These are phyloP conservation scores for Cosmopolites sordidus DNA, from an alignment of 2,888 invertebrate genomes.

Conservation along the genomic window DNA sequence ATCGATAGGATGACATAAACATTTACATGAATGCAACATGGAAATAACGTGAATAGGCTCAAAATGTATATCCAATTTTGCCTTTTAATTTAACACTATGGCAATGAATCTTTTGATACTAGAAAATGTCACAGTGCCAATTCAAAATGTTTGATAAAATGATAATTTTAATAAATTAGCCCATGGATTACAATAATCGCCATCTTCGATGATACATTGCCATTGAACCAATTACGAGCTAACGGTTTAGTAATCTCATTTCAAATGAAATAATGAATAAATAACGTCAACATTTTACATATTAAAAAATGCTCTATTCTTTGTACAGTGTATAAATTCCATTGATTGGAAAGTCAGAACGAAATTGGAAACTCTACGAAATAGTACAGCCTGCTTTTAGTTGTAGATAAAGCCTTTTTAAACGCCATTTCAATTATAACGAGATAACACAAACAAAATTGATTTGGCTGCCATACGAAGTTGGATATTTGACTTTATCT, in stretches of 20 bases:
- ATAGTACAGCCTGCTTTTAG: constrained; percentile 11
- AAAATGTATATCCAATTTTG: not conserved
- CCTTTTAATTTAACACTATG: not conserved
- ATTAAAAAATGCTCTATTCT: too few species aligned
- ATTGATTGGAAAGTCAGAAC: not conserved
- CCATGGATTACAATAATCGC: constrained; percentile 16
- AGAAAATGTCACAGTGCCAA: constrained; percentile 8
- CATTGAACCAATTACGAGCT: constrained; percentile 13
- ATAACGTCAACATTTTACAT: not conserved
- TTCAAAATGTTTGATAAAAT: constrained; percentile 26
- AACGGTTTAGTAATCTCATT: constrained; percentile 1
- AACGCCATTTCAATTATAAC: constrained; percentile 22
- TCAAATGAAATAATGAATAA: not conserved
- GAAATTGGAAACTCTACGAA: not conserved
- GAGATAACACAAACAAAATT: constrained; percentile 26
- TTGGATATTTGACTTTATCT: constrained; percentile 14
- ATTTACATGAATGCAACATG: too few species aligned
- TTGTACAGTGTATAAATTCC: not conserved
- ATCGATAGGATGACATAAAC: too few species aligned
- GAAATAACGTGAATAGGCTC: too few species aligned
- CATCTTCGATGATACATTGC: constrained; percentile 18
- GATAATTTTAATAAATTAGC: constrained; percentile 26
- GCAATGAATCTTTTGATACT: not conserved
- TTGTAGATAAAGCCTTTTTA: constrained; percentile 21
- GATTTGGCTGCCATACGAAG: constrained; percentile 14